Conservation (phyloP, 1,140 invertebrate genomes). For the Aphaenogaster rudis region DNA sequence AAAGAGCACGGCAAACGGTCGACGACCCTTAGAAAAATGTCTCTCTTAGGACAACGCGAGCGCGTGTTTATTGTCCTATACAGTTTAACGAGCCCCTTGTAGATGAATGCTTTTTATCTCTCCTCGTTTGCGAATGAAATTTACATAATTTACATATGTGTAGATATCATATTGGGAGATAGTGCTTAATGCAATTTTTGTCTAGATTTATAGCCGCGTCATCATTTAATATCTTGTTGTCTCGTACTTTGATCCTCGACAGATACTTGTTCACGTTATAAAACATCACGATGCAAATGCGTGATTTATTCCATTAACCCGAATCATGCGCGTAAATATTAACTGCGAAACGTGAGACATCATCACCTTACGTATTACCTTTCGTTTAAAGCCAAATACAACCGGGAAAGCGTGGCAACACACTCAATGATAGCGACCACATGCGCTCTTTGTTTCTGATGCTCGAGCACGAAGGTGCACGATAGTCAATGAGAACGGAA, state of each 20-base stretch:
- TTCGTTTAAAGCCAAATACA: not conserved
- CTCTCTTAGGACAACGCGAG: conserved; percentile 53
- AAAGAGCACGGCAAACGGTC: conserved; percentile 72
- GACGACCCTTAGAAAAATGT: conserved; percentile 75
- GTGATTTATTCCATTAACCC: conserved; percentile 3
- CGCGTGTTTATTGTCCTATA: conserved; percentile 68
- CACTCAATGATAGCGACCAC: conserved; percentile 6
- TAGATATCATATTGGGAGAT: too few relatives aligned
- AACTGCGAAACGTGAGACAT: not conserved
- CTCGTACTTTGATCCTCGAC: not conserved
- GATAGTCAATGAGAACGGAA: conserved; percentile 17
- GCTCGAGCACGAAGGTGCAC: not conserved
- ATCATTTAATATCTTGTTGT: conserved; percentile 9
- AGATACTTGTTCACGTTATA: not conserved
- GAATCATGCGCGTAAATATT: not conserved
- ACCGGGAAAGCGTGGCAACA: not conserved
- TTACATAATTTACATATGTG: not conserved
- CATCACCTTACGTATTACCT: not conserved
- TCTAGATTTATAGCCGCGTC: conserved; percentile 2
- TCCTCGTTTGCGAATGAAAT: not conserved
- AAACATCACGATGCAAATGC: not conserved
- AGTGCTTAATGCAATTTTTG: conserved; percentile 6
- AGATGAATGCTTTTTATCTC: not conserved
- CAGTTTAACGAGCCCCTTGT: conserved; percentile 59
- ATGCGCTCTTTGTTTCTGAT: not conserved